Base-by-base conservation (phyloP, 1,140 invertebrate species). In the Drosophila varians region DNA sequence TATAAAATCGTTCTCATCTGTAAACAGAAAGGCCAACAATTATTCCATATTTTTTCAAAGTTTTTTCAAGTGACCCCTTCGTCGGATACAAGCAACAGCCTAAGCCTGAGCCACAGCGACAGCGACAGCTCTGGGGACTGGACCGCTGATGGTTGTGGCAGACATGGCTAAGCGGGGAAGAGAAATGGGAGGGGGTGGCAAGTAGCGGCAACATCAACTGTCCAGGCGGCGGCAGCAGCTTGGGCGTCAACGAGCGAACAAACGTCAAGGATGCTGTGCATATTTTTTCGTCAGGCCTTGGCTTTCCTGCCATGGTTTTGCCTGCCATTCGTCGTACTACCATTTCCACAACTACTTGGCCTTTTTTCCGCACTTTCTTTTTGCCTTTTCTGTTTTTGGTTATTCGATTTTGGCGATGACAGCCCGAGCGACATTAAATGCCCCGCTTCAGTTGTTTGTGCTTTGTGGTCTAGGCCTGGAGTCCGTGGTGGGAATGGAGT, bases 351-450 rank as follows among this genome's bases (percentile, higher is more conserved):
- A 43, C 12, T 42, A 43, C 12, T 46, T 52, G 38, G 34, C 38
- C 46, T 26, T 55, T 51, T 72, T 55, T 48, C 60, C 38, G 23
- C 34, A 28, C 2, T 69, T 74, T 84, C 68, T 60, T 65, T 84
- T 71, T 71, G 65, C 43, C 46, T 53, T 66, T 66, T 43, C 60
- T 66, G 56, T 62, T 72, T 62, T 73, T 72, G 68, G 74, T 86
- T 79, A 68, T 84, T 86, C 80, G 80, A 84, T 86, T 84, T 84
- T 69, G 76, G 80, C 74, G 80, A 80, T 86, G 80, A 84, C 80
- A 84, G 82, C 72, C 80, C 76, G 80, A 86, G 62, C 80, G 80
- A 84, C 80, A 84, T 84, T 84, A 84, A 84, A 84, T 86, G 80
- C 80, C 80, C 73, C 80, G 80, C 80, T 84, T 86, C 80, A 77